These are phyloP conservation scores for Tetramorium simillimum DNA, from an alignment of 1,140 invertebrate species.

Conservation along the genomic window DNA sequence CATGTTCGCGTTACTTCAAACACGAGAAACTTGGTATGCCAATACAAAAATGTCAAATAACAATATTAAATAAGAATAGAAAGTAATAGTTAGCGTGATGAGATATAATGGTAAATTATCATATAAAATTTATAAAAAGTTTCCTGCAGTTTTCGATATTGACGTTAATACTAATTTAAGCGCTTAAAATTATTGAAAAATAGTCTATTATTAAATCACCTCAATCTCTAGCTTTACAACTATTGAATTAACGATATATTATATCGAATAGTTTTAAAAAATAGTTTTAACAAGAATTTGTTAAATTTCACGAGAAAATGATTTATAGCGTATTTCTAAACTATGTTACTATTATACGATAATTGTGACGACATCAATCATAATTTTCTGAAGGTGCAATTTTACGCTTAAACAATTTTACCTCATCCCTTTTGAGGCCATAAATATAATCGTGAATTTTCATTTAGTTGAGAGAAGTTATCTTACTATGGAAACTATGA, in stretches of 20 bases:
- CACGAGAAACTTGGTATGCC: neutral
- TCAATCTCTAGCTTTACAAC: neutral
- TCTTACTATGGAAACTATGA: neutral
- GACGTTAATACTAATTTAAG: neutral
- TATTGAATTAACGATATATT: conserved; percentile 3
- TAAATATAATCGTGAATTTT: neutral
- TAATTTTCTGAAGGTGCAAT: neutral
- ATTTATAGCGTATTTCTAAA: neutral
- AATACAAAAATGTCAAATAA: conserved; percentile 23
- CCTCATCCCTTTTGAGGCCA: neutral
- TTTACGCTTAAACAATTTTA: neutral
- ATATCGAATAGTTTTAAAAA: neutral
- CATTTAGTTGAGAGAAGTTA: neutral
- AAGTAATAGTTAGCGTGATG: neutral
- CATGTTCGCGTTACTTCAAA: neutral
- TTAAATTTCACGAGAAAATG: conserved; percentile 21
- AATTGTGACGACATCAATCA: neutral
- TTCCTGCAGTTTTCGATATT: neutral
- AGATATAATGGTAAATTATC: neutral
- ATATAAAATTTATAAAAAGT: neutral
- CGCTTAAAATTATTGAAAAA: neutral
- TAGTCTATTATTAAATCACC: neutral
- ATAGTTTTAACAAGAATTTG: neutral
- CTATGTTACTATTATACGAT: neutral
- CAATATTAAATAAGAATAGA: neutral